Evolutionary conservation across 2,113 vertebrate genomes (phyloP).

Genomic region (Passer montanus): DNA sequence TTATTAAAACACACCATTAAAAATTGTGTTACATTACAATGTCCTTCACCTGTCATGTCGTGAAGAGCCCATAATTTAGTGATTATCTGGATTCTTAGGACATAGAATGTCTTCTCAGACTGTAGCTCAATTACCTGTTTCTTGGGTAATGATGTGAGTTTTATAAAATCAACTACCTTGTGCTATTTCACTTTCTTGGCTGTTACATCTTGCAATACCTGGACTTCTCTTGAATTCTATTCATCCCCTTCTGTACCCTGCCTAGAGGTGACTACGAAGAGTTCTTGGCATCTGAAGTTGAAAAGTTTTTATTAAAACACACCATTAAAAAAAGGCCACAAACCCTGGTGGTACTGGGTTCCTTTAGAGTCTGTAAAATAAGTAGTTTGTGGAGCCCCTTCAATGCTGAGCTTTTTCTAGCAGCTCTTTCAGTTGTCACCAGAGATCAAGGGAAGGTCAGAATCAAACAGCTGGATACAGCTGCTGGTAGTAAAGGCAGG

Average conservation of each 20-base stretch:
- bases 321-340: too few species aligned
- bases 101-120: not conserved
- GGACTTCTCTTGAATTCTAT: not conserved
- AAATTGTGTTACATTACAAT: fast-evolving
- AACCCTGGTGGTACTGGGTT: not conserved
- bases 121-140: not conserved
- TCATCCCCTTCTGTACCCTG: not conserved
- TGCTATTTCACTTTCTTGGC: not conserved
- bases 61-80: not conserved
- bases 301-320: not conserved
- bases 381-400: not conserved
- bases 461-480: not conserved
- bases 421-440: not conserved
- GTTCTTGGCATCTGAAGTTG: not conserved
- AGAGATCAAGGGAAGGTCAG: not conserved
- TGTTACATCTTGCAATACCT: not conserved
- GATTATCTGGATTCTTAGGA: not conserved
- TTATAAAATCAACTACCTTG: not conserved
- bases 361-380: not conserved
- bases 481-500: not conserved
- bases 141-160: not conserved
- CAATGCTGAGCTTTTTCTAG: not conserved
- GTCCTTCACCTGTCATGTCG: not conserved
- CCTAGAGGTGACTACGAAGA: not conserved
- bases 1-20: not conserved